Evolutionary conservation across 1,140 invertebrate genomes (phyloP), one percentile per base, ranked within the genome.

Genomic region (Macrosteles quadrilineatus): DNA sequence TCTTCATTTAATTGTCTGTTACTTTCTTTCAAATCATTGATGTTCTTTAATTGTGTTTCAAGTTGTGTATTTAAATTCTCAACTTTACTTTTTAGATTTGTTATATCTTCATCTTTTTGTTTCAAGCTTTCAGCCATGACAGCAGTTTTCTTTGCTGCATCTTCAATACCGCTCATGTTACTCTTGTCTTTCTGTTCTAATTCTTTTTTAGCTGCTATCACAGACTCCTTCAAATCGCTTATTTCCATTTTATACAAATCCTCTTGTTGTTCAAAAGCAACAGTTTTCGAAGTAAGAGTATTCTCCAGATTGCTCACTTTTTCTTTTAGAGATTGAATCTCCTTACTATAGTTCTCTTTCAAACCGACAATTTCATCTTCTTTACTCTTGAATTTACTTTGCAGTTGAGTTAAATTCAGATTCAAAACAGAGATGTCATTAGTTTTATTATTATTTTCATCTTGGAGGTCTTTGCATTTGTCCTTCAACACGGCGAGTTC

Each of bases 121-220:
- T 78, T 82, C n/a, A 86, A 78, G 71, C 85, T 81, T 71, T 81
- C 78, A 57, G 81, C 83, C 30, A 84, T 79, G 50, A 83, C 79
- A 64, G 78, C 72, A 23, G 87, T 80, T 77, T 84, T 82, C 1
- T 83, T 80, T 62, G 82, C 77, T 76, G 74, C 67, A 21, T 55
- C 53, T 29, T 73, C 55, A 45, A 73, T 74, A 69, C 71, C 45
- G 40, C 75, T 67, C 68, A 74, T 66, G 50, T 71, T 64, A 68
- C 74, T 43, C 59, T 73, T 62, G 27, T 72, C 70, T 69, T 74
- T 73, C n/a, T 70, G 40, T 67, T 74, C 65, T 21, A 62, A 55
- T 17, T 50, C 36, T 40, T 75, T 73, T 32, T 74, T 43, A 45
- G 63, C 36, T 63, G 73, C 25, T 70, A 69, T 57, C 19, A 73